Evolutionary conservation across 2,113 vertebrate genomes (phyloP).

Genomic region (Fregata magnificens): DNA sequence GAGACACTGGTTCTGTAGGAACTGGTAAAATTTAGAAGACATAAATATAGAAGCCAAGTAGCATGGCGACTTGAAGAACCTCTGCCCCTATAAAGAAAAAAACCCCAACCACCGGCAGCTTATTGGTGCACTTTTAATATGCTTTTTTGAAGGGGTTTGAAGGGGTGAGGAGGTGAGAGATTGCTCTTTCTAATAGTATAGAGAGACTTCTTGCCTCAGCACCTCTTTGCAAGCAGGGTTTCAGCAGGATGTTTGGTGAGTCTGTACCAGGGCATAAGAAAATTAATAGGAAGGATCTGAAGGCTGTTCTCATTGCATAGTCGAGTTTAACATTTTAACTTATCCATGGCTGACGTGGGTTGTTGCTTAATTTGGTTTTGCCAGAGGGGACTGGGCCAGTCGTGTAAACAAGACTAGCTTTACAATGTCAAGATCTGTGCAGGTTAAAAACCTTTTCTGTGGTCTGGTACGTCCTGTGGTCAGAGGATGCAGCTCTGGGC

Average conservation of each 20-base stretch:
- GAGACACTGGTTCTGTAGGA: neutral
- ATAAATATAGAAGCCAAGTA: neutral
- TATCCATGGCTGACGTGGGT: neutral
- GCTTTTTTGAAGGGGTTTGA: neutral
- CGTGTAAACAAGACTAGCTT: neutral
- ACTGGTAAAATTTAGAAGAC: constrained; percentile 13
- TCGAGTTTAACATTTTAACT: neutral
- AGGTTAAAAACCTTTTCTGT: neutral
- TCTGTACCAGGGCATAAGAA: neutral
- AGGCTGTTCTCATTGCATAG: neutral
- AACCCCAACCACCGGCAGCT: neutral
- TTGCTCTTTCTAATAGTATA: neutral
- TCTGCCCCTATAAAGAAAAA: neutral
- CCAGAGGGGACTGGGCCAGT: neutral
- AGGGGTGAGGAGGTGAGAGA: neutral
- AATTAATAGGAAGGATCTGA: neutral
- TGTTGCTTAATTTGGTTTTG: neutral
- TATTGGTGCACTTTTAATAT: neutral
- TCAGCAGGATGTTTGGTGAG: neutral
- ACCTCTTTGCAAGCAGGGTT: neutral
- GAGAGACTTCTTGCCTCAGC: neutral
- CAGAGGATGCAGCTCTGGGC: neutral
- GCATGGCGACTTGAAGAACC: neutral
- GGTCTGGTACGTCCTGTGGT: rapidly evolving
- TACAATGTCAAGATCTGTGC: neutral